Evolutionary conservation across 1,140 invertebrate genomes (phyloP).

Genomic region (Cherax quadricarinatus): DNA sequence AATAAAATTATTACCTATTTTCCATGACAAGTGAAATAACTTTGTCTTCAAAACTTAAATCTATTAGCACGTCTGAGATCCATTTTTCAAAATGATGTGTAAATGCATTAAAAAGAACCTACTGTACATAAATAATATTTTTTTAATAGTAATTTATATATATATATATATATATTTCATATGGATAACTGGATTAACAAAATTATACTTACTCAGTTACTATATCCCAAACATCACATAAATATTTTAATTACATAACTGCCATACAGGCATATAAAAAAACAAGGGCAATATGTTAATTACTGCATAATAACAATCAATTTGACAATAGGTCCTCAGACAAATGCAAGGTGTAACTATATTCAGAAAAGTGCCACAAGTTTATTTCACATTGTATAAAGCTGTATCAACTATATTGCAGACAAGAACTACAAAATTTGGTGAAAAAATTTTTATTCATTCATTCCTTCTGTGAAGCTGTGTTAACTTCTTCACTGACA

Average conservation of each 20-base stretch:
- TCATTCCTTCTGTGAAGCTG: neutral
- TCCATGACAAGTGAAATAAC: neutral
- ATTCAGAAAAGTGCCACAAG: neutral
- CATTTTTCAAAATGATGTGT: neutral
- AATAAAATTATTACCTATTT: neutral
- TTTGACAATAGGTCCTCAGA: neutral
- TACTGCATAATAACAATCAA: neutral
- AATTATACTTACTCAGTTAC: neutral
- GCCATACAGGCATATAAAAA: neutral
- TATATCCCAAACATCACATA: neutral
- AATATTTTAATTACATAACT: neutral
- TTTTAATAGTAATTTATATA: neutral
- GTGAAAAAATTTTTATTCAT: neutral
- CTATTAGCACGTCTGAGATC: neutral
- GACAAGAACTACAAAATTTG: neutral
- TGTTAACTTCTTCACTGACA: neutral
- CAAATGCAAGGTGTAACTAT: neutral
- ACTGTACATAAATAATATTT: neutral
- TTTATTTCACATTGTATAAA: neutral
- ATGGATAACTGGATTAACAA: neutral
- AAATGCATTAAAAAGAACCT: neutral
- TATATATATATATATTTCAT: neutral
- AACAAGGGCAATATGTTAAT: neutral
- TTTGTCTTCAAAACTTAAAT: neutral
- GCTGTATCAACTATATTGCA: neutral